Base-by-base conservation (phyloP, 2,113 vertebrate genomes). In the Riparia riparia region DNA sequence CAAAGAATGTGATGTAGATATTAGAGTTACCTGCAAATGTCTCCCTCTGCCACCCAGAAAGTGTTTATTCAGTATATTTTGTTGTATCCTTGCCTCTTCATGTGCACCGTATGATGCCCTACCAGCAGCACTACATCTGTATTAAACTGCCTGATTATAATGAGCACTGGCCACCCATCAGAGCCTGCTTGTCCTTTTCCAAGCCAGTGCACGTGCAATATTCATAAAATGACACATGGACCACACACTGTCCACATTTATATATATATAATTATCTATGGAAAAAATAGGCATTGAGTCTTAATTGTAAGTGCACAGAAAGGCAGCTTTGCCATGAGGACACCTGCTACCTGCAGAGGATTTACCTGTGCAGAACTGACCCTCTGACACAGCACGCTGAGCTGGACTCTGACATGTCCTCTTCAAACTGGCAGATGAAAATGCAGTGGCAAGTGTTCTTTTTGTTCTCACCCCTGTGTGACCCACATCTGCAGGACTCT, bases 401-500 rank as follows among this genome's bases (percentile, higher is more conserved):
- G 63, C 21, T n/a, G 54, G 31, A 14, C 16, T 64, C 66, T 54
- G 56, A 47, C 56, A 10, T 5, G 29, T 28, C 49, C n/a, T 78
- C 70, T 73, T 54, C 78, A 60, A 6, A 68, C 1, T n/a, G 72
- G 32, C 47, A 61, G 44, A 31, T 5, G 10, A 71, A 82, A 88
- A 85, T 8, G 15, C 32, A 31, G 21, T 19, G 47, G 29, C 32
- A 22, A 31, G 34, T 24, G 8, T 17, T 15, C 24, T 61, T 60
- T 42, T 45, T 50, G 4, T 64, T 51, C 64, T 50, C 65, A 39
- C 8, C 9, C 4, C 14, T 20, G 13, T 12, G 31, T 68, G 69
- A 45, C 10, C 22, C 3, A 0, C 54, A 64, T 16, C 42, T 5
- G 3, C n/a, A 53, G 42, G 3, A 8, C 16, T 51, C 1, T 2